Conservation (phyloP, 2,113 vertebrate genomes). For the Tylochromis polylepis region DNA sequence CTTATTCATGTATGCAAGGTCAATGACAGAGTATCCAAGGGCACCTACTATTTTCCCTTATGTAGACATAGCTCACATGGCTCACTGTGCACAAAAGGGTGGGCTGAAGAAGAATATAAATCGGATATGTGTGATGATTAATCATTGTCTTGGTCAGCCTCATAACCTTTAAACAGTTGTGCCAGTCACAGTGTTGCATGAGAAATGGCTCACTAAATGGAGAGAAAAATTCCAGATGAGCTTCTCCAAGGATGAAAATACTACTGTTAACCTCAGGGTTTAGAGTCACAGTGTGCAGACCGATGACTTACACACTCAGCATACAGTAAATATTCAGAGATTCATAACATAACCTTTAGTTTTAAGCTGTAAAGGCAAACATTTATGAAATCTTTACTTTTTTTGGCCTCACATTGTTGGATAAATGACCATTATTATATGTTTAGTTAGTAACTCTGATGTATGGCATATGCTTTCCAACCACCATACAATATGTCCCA, state of each 20-base stretch:
- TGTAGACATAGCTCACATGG: background rate
- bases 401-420: background rate
- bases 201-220: background rate
- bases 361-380: background rate
- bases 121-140: constrained; percentile 15
- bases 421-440: background rate
- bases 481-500: background rate
- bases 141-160: constrained; percentile 13
- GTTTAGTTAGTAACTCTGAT: background rate
- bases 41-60: background rate
- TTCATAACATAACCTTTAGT: background rate
- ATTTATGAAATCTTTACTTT: background rate
- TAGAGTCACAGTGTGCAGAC: background rate
- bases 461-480: background rate
- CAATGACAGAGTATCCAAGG: background rate
- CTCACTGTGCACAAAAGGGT: constrained; percentile 2
- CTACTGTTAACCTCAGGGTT: background rate
- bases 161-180: constrained; percentile 7
- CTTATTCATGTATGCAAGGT: background rate
- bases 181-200: constrained; percentile 1
- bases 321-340: background rate
- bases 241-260: background rate
- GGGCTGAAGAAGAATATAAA: constrained; percentile 19
- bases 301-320: background rate
- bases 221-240: background rate